Percentiles rank a stretch among this genome's conserved stretches.
phyloP scores from a whole-genome alignment of 1,140 invertebrate species.

The Hycleus phaleratus region DNA sequence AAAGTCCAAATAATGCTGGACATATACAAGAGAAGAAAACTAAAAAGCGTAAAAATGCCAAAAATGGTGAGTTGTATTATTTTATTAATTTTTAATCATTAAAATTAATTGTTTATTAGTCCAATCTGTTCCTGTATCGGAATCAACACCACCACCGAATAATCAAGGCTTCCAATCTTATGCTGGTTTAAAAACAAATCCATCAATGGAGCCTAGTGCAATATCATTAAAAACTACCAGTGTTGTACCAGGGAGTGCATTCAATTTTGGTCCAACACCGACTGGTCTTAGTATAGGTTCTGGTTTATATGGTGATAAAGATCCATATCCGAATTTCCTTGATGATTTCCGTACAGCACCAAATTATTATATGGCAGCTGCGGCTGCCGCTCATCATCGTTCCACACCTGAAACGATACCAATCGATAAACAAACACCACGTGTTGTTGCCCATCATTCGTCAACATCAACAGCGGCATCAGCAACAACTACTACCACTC shows the following conservation, averaged over 20 bases:
- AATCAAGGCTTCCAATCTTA: conserved; percentile 48
- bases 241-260: conserved; percentile 59
- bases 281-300: conserved; percentile 44
- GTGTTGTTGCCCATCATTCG: conserved; percentile 34
- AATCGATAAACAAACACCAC: conserved; percentile 41
- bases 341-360: conserved; percentile 53
- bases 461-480: conserved; percentile 25
- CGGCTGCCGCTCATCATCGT: conserved; percentile 44
- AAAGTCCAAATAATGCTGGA: conserved; percentile 4
- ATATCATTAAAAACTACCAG: conserved; percentile 51
- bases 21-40: conserved; percentile 21
- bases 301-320: conserved; percentile 50
- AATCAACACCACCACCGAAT: conserved; percentile 18
- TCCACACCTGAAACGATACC: conserved; percentile 35
- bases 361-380: conserved; percentile 49
- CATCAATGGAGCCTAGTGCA: conserved; percentile 46
- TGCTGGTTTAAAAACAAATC: conserved; percentile 41
- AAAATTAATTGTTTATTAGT: not conserved
- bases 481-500: too few species aligned
- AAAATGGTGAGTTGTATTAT: conserved; percentile 16
- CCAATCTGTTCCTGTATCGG: conserved; percentile 1
- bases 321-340: conserved; percentile 48
- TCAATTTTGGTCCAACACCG: conserved; percentile 57
- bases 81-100: not conserved
- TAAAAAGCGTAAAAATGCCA: conserved; percentile 20